A percentile compares a stretch with the other conserved stretches of the same genome.
Evolutionary conservation across 2,888 invertebrate genomes (phyloP).

Genomic region (Pedicia rivosa): DNA sequence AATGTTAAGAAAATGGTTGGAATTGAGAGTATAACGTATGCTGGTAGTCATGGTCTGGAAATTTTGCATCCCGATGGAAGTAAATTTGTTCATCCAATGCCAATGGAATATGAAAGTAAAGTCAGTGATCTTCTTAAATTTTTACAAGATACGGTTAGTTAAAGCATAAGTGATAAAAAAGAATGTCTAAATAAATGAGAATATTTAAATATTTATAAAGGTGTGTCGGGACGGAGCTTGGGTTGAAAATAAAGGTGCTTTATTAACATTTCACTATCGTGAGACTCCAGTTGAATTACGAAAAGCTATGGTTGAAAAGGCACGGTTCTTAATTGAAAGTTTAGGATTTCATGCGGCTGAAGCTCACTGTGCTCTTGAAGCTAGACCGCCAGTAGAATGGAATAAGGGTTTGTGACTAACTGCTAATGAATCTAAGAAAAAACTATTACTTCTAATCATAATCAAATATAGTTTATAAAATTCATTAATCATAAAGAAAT

Average conservation of each 20-base stretch:
- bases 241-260: conserved; percentile 82
- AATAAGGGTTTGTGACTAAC: too few species aligned
- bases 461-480: background rate
- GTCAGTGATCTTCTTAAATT: conserved; percentile 60
- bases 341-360: conserved; percentile 64
- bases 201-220: conserved; percentile 23
- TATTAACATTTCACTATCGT: conserved; percentile 75
- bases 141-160: conserved; percentile 57
- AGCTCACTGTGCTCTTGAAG: conserved; percentile 79
- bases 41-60: conserved; percentile 78
- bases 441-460: background rate
- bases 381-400: conserved; percentile 82
- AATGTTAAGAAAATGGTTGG: conserved; percentile 85
- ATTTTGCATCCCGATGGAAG: conserved; percentile 81
- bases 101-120: conserved; percentile 65
- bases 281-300: conserved; percentile 60
- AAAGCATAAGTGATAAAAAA: background rate
- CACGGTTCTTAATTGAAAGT: conserved; percentile 52
- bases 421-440: too few species aligned
- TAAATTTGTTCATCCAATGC: conserved; percentile 84
- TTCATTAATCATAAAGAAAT: too few species aligned
- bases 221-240: conserved; percentile 77
- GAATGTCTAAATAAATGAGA: conserved; percentile 5
- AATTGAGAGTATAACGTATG: conserved; percentile 79
- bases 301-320: conserved; percentile 51